Percentiles rank a stretch among this genome's conserved stretches.
These are phyloP conservation scores for Tinea pellionella DNA, from an alignment of 2,888 invertebrate species.

Conservation along the genomic window DNA sequence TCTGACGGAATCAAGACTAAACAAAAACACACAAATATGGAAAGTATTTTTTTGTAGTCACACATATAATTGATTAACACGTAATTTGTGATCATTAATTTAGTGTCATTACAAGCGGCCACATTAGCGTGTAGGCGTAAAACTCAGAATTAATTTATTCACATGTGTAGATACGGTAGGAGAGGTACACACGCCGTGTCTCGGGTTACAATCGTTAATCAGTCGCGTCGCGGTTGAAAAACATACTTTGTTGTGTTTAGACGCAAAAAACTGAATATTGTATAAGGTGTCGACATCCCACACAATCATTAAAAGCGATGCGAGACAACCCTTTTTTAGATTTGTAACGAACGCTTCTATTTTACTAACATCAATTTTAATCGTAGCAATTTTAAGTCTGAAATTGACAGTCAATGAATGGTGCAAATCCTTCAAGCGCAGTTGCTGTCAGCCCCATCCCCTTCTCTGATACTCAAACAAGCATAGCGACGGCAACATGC, in stretches of 20 bases:
- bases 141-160: constrained; percentile 38
- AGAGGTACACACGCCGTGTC: constrained; percentile 32
- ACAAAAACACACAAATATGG: background rate
- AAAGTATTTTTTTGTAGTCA: background rate
- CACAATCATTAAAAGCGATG: background rate
- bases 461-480: too few relatives aligned
- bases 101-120: constrained; percentile 33
- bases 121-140: constrained; percentile 32
- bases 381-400: too few relatives aligned
- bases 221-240: constrained; percentile 35
- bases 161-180: constrained; percentile 32
- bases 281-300: constrained; percentile 1
- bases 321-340: background rate
- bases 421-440: too few relatives aligned
- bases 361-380: background rate
- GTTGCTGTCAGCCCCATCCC: too few relatives aligned
- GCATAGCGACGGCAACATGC: too few relatives aligned
- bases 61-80: constrained; percentile 30
- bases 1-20: background rate
- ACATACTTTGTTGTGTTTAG: constrained; percentile 28
- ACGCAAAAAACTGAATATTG: constrained; percentile 33
- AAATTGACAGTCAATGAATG: too few relatives aligned
- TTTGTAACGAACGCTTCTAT: background rate
- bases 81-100: constrained; percentile 35
- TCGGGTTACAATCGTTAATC: constrained; percentile 55